Base-by-base conservation (phyloP, 64 coral and sea anemone species). In the Pocillopora damicornis region DNA sequence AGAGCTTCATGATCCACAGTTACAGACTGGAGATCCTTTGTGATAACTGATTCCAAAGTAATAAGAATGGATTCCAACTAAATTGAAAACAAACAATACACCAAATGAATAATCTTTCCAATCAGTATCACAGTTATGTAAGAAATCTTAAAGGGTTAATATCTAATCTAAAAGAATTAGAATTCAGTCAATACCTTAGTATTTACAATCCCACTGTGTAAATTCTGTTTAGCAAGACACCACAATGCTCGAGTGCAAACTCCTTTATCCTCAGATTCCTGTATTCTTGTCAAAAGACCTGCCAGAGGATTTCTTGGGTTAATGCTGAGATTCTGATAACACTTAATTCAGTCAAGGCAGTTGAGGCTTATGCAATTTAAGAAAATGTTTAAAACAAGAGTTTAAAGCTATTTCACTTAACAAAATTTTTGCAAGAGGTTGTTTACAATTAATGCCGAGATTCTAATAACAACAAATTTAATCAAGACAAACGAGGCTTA, bases 181-280 rank as follows among this genome's bases (percentile, higher is more conserved):
- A 10, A 73, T 22, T 26, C 69, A 20, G 5, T 12, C 4, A 73
- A 26, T 85, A 85, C 81, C 81, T 85, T 66, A 20, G 37, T 72
- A 2, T 85, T 85, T 85, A 85, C 23, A 5, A 85, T 72, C 4
- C 0, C 37, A 23, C 20, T 58, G 13, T 85, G 63, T 26, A 85
- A 85, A 76, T 99, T 95, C 79, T 99, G 97, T 76, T 95, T 99
- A 12, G 93, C 90, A 85, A 99, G 87, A 65, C 90, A 95, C 97
- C 97, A 99, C 14, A 99, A 69, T 12, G 93, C 97, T 72, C 97
- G 84, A 9, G 97, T 99, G 38, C 97, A 99, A 1, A 95, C 57
- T 58, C 91, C 91, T 65, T 99, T 99, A 69, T 99, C 97, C 35
- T 72, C 60, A 57, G 93, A 88, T 5, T 75, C 69, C 16, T 78